A percentile compares a stretch with the other conserved stretches of the same genome.
phyloP scores from a whole-genome alignment of 2,113 vertebrate genomes.

The Hemicordylus capensis region DNA sequence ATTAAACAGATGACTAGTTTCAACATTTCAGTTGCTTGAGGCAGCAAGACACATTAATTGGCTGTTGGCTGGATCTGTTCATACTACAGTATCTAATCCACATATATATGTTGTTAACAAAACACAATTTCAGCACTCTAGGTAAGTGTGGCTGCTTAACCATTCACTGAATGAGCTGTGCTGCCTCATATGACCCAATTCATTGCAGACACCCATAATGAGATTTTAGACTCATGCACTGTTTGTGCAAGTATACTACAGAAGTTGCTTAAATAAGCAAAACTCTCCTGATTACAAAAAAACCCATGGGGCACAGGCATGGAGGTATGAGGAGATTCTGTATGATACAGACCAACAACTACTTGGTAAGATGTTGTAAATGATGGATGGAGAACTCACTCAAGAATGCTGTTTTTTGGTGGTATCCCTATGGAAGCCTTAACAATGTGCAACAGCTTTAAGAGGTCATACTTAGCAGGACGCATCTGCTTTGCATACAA shows the following conservation, averaged over 20 bases:
- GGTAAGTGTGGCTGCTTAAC: neutral
- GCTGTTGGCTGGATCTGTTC: constrained; percentile 12
- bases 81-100: neutral
- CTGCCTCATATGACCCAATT: neutral
- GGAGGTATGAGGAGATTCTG: neutral
- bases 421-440: neutral
- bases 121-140: neutral
- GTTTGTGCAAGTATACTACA: neutral
- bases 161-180: neutral
- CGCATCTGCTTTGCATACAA: too few relatives aligned
- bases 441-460: neutral
- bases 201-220: neutral
- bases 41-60: constrained; percentile 5
- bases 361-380: neutral
- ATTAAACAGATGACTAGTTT: constrained; percentile 38
- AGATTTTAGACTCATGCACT: neutral
- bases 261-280: neutral
- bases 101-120: neutral
- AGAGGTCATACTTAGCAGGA: neutral
- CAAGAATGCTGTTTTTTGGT: neutral
- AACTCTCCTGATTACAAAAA: neutral
- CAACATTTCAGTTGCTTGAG: constrained; percentile 34
- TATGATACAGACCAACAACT: neutral
- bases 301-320: neutral
- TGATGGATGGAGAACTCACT: too few relatives aligned